Percentiles rank a stretch among this genome's conserved stretches.
Evolutionary conservation across 2,888 invertebrate species (phyloP).

Genomic region (Malthinus seriepunctatus): DNA sequence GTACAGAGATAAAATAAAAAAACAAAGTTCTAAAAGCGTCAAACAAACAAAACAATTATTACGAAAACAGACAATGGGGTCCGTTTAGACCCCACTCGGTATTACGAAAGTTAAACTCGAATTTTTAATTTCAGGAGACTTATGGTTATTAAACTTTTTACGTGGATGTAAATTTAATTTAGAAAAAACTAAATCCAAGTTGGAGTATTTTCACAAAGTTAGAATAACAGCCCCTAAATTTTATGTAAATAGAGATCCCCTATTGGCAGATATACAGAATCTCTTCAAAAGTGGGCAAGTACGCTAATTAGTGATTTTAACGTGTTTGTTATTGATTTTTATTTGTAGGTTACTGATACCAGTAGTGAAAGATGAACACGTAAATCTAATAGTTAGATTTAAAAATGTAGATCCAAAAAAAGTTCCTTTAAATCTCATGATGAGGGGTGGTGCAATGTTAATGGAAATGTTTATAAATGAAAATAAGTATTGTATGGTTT

Average conservation of each 20-base stretch:
- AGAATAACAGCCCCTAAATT: slow-evolving; percentile 63
- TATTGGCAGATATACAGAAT: slow-evolving; percentile 37
- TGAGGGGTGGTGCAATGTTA: not conserved
- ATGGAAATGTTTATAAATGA: slow-evolving; percentile 2
- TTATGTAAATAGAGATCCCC: slow-evolving; percentile 58
- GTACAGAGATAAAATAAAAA: no score
- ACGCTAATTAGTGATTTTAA: slow-evolving; percentile 10
- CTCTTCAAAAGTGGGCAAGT: slow-evolving; percentile 52
- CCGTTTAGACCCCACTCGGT: no score
- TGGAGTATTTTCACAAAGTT: slow-evolving; percentile 63
- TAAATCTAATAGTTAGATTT: not conserved
- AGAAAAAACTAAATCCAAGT: slow-evolving; percentile 59
- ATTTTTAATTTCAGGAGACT: slow-evolving; percentile 58
- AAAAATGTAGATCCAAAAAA: slow-evolving; percentile 6
- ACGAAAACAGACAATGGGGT: no score
- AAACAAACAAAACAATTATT: no score
- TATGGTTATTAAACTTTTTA: slow-evolving; percentile 59
- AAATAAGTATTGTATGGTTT: not conserved
- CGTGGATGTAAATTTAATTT: slow-evolving; percentile 61
- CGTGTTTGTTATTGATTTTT: not conserved
- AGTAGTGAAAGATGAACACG: not conserved
- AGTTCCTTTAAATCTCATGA: not conserved
- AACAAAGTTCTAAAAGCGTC: no score
- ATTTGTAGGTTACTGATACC: not conserved
- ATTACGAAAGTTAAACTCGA: no score